Conservation (phyloP, 1,140 invertebrate species). For the Palaemon carinicauda region DNA sequence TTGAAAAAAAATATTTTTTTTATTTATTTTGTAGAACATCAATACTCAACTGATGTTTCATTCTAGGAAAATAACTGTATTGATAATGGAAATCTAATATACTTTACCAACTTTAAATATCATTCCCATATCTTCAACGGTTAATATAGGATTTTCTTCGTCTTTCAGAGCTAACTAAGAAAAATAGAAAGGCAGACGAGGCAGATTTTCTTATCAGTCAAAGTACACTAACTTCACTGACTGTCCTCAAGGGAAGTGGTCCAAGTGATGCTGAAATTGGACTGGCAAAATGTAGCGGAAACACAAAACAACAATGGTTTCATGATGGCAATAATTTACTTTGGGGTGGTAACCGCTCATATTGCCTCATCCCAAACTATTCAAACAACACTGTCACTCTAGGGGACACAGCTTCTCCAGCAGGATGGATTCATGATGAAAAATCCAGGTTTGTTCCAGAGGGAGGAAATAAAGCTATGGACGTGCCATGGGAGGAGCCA, state of each 20-base stretch:
- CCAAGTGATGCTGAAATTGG: slow-evolving; percentile 13
- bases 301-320: not conserved
- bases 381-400: not conserved
- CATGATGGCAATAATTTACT: not conserved
- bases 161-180: no score
- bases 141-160: no score
- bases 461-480: no score
- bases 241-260: not conserved
- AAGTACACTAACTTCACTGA: slow-evolving; percentile 10
- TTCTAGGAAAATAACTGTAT: no score
- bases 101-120: no score
- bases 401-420: not conserved
- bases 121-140: no score
- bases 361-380: not conserved
- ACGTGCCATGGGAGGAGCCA: no score
- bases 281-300: not conserved
- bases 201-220: not conserved
- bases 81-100: no score
- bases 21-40: no score
- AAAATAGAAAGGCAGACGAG: no score
- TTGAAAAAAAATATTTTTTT: no score
- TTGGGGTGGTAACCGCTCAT: slow-evolving; percentile 1
- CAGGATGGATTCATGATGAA: not conserved
- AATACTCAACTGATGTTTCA: no score
- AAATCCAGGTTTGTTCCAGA: not conserved